phyloP scores from a whole-genome alignment of 2,113 vertebrate species.

The Dasyurus viverrinus region DNA sequence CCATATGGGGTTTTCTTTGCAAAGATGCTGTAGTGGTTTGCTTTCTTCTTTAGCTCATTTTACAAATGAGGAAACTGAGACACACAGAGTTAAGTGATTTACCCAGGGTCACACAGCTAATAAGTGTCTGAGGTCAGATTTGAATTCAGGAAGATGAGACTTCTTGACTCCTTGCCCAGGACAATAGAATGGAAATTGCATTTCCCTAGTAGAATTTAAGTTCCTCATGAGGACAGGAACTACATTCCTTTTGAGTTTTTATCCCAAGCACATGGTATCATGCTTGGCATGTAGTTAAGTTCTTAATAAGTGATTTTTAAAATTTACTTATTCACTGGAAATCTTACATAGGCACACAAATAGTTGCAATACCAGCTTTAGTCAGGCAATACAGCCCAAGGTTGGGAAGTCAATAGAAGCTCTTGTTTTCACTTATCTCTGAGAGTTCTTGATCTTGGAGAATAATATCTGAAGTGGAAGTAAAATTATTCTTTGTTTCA shows the following conservation, averaged over 20 bases:
- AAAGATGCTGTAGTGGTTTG: background rate
- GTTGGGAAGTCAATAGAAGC: background rate
- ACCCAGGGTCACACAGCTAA: background rate
- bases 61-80: background rate
- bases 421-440: background rate
- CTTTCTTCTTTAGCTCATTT: background rate
- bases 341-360: background rate
- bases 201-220: background rate
- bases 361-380: background rate
- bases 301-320: background rate
- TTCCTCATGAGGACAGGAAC: background rate
- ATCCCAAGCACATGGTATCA: background rate
- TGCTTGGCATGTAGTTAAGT: background rate
- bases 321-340: background rate
- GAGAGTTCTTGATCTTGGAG: conserved; percentile 38
- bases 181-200: background rate
- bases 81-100: background rate
- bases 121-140: background rate
- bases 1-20: background rate
- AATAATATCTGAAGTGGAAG: conserved; percentile 49
- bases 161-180: background rate
- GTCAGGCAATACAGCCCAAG: background rate
- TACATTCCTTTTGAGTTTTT: background rate
- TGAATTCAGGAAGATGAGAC: background rate
- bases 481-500: conserved; percentile 70